Evolutionary conservation across 1,140 invertebrate genomes (phyloP).

Genomic region (Lucilia sericata): DNA sequence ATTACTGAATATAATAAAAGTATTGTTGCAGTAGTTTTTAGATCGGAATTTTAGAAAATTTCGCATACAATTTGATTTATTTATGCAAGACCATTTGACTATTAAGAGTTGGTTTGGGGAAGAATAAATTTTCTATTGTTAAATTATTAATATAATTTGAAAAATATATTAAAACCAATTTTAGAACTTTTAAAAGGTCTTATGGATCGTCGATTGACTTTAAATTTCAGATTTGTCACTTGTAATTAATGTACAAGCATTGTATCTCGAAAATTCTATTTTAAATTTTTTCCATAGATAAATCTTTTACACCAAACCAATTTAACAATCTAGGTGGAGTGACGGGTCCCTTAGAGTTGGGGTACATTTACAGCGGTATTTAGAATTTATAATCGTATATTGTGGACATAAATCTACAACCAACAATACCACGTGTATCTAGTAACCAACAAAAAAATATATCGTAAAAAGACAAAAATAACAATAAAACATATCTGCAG

Average conservation of each 20-base stretch:
- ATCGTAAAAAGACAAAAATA: not conserved
- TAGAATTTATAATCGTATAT: conserved; percentile 38
- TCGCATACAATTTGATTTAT: conserved; percentile 22
- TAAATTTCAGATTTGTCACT: no score
- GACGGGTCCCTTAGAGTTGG: not conserved
- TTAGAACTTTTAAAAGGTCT: no score
- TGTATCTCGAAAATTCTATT: no score
- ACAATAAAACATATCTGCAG: conserved; percentile 6
- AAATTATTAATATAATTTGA: no score
- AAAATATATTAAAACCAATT: no score
- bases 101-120: not conserved
- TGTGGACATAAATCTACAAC: conserved; percentile 38
- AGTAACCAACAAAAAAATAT: not conserved
- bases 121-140: not conserved
- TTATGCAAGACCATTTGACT: not conserved
- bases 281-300: no score
- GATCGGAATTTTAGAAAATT: conserved; percentile 15
- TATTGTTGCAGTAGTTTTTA: conserved; percentile 5
- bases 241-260: no score
- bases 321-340: no score
- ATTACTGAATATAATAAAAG: not conserved
- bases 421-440: conserved; percentile 28
- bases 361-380: not conserved
- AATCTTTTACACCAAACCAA: no score
- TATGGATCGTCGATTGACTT: no score